Conservation (phyloP, 2,113 vertebrate species). For the Eurystomus gularis region DNA sequence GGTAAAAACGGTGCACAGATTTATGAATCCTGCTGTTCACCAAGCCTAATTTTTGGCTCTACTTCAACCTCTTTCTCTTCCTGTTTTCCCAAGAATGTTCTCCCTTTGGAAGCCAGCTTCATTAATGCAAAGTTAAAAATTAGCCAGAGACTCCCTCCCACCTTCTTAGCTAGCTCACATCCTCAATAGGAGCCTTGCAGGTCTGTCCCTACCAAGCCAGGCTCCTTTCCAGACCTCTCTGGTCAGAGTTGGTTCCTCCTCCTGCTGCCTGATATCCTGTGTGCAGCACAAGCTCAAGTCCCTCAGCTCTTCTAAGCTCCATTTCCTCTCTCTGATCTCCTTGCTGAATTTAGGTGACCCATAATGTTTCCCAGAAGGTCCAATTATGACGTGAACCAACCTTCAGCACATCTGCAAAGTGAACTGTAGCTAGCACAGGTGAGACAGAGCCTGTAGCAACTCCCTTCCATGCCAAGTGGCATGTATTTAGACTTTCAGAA, state of each 20-base stretch:
- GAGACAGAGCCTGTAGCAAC: background rate
- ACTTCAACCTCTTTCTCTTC: constrained; percentile 42
- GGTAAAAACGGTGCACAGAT: constrained; percentile 2
- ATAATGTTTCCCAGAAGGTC: constrained; percentile 44
- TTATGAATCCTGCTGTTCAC: constrained; percentile 34
- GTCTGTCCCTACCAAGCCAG: background rate
- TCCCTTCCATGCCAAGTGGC: background rate
- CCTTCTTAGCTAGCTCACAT: background rate
- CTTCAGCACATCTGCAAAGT: constrained; percentile 32
- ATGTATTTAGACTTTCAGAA: background rate
- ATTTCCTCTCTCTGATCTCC: constrained; percentile 16
- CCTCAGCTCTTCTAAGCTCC: background rate
- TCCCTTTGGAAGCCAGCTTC: constrained; percentile 11
- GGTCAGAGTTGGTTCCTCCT: background rate
- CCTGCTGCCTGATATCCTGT: constrained; percentile 28
- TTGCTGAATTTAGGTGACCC: constrained; percentile 41
- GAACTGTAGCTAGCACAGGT: constrained; percentile 16
- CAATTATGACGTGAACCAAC: background rate
- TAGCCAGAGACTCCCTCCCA: background rate
- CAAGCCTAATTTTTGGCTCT: constrained; percentile 12
- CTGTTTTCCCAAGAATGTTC: constrained; percentile 41
- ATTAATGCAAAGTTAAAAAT: constrained; percentile 33
- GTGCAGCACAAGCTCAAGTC: background rate
- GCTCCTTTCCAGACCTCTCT: background rate
- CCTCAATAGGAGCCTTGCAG: background rate